A percentile compares a stretch with the other conserved stretches of the same genome.
Conservation (phyloP, 1,140 invertebrate species). For the Drosophila athabasca region DNA sequence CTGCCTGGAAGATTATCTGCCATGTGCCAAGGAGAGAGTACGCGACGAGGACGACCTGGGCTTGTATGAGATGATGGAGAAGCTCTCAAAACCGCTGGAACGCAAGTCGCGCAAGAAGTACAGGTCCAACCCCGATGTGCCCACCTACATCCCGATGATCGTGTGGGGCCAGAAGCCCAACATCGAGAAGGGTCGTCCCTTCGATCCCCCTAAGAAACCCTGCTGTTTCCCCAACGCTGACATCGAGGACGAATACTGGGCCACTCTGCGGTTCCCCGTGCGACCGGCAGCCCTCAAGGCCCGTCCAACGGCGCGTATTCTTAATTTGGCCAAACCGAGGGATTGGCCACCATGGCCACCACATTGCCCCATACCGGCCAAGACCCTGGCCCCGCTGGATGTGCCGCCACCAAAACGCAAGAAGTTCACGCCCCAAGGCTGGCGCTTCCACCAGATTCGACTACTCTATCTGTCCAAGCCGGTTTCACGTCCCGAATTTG, state of each 20-base stretch:
- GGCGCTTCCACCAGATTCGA: slow-evolving; percentile 69
- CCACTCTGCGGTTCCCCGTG: slow-evolving; percentile 62
- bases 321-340: slow-evolving; percentile 58
- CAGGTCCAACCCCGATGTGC: neutral
- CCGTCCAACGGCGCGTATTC: slow-evolving; percentile 56
- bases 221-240: slow-evolving; percentile 65
- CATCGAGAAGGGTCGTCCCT: slow-evolving; percentile 66
- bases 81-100: slow-evolving; percentile 45
- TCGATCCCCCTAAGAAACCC: slow-evolving; percentile 37
- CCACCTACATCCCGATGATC: slow-evolving; percentile 58
- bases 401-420: slow-evolving; percentile 41
- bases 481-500: slow-evolving; percentile 51
- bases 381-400: slow-evolving; percentile 7
- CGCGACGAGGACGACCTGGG: slow-evolving; percentile 18
- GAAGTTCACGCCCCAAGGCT: slow-evolving; percentile 65
- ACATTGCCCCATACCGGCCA: slow-evolving; percentile 63
- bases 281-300: slow-evolving; percentile 48
- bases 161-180: slow-evolving; percentile 57
- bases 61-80: neutral
- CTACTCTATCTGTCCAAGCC: slow-evolving; percentile 69
- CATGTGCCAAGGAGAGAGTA: slow-evolving; percentile 29
- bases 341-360: slow-evolving; percentile 51
- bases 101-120: slow-evolving; percentile 56
- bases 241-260: slow-evolving; percentile 61
- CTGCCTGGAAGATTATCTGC: slow-evolving; percentile 37